Conservation (phyloP, 2,797 vertebrate species). For the Microtus agrestis region DNA sequence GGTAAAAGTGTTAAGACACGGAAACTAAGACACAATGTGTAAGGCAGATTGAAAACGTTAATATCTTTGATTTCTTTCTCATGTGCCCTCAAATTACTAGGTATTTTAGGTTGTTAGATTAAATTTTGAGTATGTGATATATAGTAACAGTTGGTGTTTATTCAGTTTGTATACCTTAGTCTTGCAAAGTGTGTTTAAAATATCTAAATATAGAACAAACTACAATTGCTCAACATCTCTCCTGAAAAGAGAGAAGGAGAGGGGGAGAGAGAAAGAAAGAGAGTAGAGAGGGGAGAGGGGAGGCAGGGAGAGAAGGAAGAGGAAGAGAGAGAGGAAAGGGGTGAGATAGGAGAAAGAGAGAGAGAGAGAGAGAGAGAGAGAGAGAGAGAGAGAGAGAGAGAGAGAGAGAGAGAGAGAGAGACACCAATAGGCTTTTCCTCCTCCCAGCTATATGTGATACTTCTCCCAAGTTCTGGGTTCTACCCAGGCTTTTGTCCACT, state of each 20-base stretch:
- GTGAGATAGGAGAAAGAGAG: background rate
- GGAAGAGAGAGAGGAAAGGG: background rate
- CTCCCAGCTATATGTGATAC: background rate
- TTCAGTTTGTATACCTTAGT: background rate
- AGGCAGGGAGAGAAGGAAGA: background rate
- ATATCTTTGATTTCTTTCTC: constrained; percentile 15
- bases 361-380: background rate
- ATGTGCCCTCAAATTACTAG: background rate
- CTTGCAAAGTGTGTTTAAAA: background rate
- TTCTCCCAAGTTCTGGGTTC: background rate
- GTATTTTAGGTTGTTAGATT: background rate
- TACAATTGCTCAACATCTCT: background rate
- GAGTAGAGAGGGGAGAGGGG: constrained; percentile 25
- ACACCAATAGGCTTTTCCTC: background rate
- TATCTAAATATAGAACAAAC: constrained; percentile 2
- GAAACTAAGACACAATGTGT: background rate
- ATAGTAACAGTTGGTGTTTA: constrained; percentile 4
- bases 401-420: background rate
- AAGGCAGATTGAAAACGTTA: background rate
- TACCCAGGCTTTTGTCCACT: background rate
- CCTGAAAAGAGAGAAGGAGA: background rate
- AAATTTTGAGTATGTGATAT: background rate
- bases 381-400: too few relatives aligned
- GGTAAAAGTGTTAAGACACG: background rate
- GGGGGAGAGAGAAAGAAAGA: background rate